Base-by-base conservation (phyloP, 2,797 vertebrate genomes). In the Helarctos malayanus region DNA sequence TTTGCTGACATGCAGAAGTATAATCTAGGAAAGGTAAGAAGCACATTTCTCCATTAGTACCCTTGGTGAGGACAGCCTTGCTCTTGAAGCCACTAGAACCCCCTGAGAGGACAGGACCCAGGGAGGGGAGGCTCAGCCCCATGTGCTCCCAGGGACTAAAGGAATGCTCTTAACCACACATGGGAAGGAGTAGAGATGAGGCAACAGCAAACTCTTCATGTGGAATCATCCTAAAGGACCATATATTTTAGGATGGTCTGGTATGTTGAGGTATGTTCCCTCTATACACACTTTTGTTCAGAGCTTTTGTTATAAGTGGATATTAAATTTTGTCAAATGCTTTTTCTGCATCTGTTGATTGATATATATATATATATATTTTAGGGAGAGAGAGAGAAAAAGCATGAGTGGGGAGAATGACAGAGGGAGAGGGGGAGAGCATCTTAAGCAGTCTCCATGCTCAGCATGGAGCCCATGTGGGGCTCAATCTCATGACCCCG, bases 61-160 rank as follows among this genome's bases (percentile, higher is more conserved):
- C 10, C 32, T 19, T 56, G n/a, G 32, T 0, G 4, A n/a, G 12
- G 47, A 47, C 18, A 84, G 12, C 35, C 18, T n/a, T 76, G 65
- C 21, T 47, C 65, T 75, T 19, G 47, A 87, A 14, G 9, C 13
- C 13, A 52, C 35, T 61, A 38, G 32, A 47, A 23, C 2, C 13
- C 14, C 16, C n/a, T 41, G 16, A n/a, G 21, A 76, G 23, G 63
- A 11, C 45, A 95, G 45, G 27, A 16, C 2, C 54, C 32, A 59
- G 9, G 21, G 29, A 47, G 35, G 7, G 35, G 2, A 18, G 6
- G 18, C 3, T 7, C 18, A 5, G 21, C 35, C n/a, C 45, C 41
- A 1, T 5, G 3, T 32, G 7, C 25, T 6, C 41, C 25, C 0
- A 19, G 4, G 19, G 41, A 6, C 21, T 19, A 3, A 35, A 4